phyloP scores from a whole-genome alignment of 1,140 invertebrate species.

The Anthonomus grandis region DNA sequence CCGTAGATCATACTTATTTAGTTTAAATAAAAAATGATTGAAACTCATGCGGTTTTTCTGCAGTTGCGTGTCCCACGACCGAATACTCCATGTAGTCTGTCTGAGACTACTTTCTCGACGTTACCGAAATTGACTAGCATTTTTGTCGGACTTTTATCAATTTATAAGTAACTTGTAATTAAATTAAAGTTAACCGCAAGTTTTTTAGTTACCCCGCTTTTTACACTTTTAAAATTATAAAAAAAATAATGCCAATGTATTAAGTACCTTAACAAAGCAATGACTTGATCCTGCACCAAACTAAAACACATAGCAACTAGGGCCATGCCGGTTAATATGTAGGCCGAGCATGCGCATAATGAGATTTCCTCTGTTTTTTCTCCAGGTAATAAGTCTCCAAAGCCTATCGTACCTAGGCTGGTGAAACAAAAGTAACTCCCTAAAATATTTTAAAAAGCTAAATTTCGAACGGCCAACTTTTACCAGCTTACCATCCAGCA shows the following conservation, averaged over 20 bases:
- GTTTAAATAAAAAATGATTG: too few relatives aligned
- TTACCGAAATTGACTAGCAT: too few relatives aligned
- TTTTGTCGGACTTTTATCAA: too few relatives aligned
- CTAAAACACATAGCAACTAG: conserved; percentile 96
- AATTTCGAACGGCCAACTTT: not conserved
- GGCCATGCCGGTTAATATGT: conserved; percentile 91
- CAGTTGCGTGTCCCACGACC: too few relatives aligned
- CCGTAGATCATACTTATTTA: too few relatives aligned
- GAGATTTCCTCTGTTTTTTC: conserved; percentile 73
- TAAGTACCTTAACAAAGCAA: conserved; percentile 50
- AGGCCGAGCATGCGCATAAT: conserved; percentile 75
- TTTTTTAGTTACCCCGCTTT: too few relatives aligned
- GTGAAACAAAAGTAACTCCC: conserved; percentile 81
- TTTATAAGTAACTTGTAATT: too few relatives aligned
- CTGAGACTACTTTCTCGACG: too few relatives aligned
- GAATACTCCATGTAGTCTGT: too few relatives aligned
- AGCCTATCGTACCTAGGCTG: conserved; percentile 65
- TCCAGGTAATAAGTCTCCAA: conserved; percentile 76
- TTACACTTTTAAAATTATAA: too few relatives aligned
- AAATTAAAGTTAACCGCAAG: too few relatives aligned
- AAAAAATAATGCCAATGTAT: not conserved
- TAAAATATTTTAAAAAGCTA: conserved; percentile 4
- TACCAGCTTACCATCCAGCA: conserved; percentile 65
- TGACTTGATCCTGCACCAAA: conserved; percentile 90
- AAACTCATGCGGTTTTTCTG: too few relatives aligned